Evolutionary conservation across 2,888 invertebrate genomes (phyloP).

Genomic region (Sesamia inferens): DNA sequence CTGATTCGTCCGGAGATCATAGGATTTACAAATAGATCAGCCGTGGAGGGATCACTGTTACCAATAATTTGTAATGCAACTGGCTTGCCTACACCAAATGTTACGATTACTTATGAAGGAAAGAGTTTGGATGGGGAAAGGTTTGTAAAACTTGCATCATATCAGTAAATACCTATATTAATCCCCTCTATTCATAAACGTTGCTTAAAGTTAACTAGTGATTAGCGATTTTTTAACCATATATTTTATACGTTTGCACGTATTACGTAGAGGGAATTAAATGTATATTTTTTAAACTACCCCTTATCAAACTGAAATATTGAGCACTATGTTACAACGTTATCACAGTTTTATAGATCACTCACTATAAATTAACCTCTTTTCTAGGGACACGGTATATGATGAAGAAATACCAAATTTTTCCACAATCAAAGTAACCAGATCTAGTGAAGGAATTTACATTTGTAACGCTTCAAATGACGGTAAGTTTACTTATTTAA

Average conservation of each 20-base stretch:
- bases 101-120: conserved; percentile 73
- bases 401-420: conserved; percentile 69
- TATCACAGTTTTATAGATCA: not conserved
- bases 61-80: conserved; percentile 76
- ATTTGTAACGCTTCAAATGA: conserved; percentile 80
- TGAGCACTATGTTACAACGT: not conserved
- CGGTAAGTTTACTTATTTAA: conserved; percentile 68
- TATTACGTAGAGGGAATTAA: too few species aligned
- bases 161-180: not conserved
- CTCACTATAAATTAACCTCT: not conserved
- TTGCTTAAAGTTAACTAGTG: too few species aligned
- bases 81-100: conserved; percentile 76
- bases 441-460: conserved; percentile 75
- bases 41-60: conserved; percentile 71
- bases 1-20: conserved; percentile 74
- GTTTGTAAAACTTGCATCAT: conserved; percentile 59
- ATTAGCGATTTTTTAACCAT: too few species aligned
- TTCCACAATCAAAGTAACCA: conserved; percentile 68
- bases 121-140: conserved; percentile 65
- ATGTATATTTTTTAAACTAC: not conserved
- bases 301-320: not conserved
- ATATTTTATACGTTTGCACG: too few species aligned
- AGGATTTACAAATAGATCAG: conserved; percentile 73
- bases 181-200: too few species aligned
- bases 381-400: conserved; percentile 65